These are phyloP conservation scores for Nomada goodeniana DNA, from an alignment of 2,888 invertebrate species.

Conservation along the genomic window DNA sequence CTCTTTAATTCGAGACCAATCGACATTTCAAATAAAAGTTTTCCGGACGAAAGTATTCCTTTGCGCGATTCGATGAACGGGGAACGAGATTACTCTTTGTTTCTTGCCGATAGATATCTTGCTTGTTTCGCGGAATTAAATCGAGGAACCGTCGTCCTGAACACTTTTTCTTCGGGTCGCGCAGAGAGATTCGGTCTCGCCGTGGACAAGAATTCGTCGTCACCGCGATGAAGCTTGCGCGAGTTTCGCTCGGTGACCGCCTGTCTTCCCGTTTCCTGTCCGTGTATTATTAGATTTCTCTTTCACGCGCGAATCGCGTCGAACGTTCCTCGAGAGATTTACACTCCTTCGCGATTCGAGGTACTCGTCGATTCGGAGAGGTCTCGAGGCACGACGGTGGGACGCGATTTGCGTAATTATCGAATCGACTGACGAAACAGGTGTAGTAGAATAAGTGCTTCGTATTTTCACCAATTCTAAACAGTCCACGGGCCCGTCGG, in stretches of 20 bases:
- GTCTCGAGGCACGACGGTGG: not conserved
- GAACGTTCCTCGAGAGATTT: not conserved
- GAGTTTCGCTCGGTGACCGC: not conserved
- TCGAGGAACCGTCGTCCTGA: not conserved
- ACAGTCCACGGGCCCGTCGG: not conserved
- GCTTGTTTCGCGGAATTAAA: not conserved
- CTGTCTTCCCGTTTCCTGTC: not conserved
- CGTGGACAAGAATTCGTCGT: not conserved
- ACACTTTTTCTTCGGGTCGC: too few relatives aligned
- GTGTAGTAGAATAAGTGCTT: slow-evolving; percentile 30
- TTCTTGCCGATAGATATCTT: not conserved
- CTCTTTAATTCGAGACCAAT: not conserved
- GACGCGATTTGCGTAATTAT: not conserved
- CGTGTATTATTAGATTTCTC: too few relatives aligned
- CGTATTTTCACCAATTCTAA: not conserved
- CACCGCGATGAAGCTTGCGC: not conserved
- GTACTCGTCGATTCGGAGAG: not conserved
- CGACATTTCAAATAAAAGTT: not conserved
- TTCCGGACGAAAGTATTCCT: not conserved
- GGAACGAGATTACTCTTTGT: too few relatives aligned
- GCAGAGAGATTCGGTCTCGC: not conserved
- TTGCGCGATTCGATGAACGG: not conserved
- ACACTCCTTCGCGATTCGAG: too few relatives aligned
- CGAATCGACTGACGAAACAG: not conserved
- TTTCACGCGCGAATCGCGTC: not conserved